A percentile compares a stretch with the other conserved stretches of the same genome.
Conservation (phyloP, 2,888 invertebrate genomes). For the Amorpha juglandis region DNA sequence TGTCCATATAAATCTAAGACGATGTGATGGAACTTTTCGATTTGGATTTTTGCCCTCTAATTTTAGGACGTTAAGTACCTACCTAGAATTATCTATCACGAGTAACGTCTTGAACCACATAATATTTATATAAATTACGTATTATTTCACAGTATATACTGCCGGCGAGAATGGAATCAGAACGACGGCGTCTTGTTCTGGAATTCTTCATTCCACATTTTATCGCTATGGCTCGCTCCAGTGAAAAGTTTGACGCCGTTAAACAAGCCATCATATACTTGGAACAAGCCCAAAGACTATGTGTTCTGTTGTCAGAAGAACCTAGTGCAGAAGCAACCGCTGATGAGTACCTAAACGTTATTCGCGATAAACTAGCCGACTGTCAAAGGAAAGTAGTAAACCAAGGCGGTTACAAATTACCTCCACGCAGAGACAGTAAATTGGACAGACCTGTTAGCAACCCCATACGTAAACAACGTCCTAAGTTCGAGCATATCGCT, state of each 20-base stretch:
- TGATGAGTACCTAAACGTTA: slow-evolving; percentile 79
- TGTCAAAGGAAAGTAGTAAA: slow-evolving; percentile 73
- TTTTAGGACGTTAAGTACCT: too few species aligned
- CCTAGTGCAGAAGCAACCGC: slow-evolving; percentile 82
- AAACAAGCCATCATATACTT: slow-evolving; percentile 87
- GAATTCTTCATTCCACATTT: slow-evolving; percentile 90
- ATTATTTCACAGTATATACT: slow-evolving; percentile 65
- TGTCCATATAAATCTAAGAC: too few species aligned
- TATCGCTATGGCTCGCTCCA: slow-evolving; percentile 87
- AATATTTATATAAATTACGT: neutral
- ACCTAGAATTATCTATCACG: neutral
- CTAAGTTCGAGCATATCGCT: slow-evolving; percentile 62
- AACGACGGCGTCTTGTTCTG: slow-evolving; percentile 86
- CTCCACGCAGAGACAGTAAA: slow-evolving; percentile 64
- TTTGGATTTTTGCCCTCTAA: too few species aligned
- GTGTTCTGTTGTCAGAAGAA: slow-evolving; percentile 85
- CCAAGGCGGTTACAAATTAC: slow-evolving; percentile 70
- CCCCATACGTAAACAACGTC: slow-evolving; percentile 57
- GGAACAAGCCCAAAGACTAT: slow-evolving; percentile 88
- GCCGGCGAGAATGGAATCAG: slow-evolving; percentile 80
- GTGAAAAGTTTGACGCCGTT: slow-evolving; percentile 85
- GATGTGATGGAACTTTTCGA: too few species aligned
- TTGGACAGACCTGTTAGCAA: slow-evolving; percentile 51
- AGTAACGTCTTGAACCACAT: neutral
- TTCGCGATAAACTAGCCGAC: slow-evolving; percentile 79